These are phyloP conservation scores for Rhyzopertha dominica DNA, from an alignment of 1,140 invertebrate genomes.

Conservation along the genomic window DNA sequence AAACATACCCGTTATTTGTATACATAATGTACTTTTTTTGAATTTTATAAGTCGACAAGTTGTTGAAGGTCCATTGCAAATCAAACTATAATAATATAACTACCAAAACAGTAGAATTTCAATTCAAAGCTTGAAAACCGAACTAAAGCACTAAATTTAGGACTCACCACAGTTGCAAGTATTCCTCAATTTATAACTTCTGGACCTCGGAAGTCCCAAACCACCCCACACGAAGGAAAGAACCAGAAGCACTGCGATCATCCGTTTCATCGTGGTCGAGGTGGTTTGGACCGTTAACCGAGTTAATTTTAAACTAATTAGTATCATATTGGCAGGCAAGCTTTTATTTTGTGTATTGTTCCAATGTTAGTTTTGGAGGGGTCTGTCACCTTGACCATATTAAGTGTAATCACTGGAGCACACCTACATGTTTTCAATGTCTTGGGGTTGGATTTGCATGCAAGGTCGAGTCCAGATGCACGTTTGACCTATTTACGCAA, in stretches of 20 bases:
- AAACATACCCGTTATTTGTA: no score
- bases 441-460: slow-evolving; percentile 21
- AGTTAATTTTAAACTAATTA: slow-evolving; percentile 24
- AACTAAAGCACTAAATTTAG: not conserved
- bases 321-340: slow-evolving; percentile 18
- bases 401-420: slow-evolving; percentile 18
- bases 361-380: slow-evolving; percentile 24
- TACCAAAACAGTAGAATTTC: no score
- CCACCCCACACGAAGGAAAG: not conserved
- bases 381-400: slow-evolving; percentile 35
- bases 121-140: no score
- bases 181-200: slow-evolving; percentile 5
- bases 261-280: not conserved
- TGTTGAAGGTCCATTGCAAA: no score
- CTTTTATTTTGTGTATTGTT: slow-evolving; percentile 24
- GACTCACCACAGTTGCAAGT: slow-evolving; percentile 21
- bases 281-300: not conserved
- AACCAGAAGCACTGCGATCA: slow-evolving; percentile 5
- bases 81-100: no score
- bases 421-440: slow-evolving; percentile 26
- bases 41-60: no score
- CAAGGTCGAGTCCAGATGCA: slow-evolving; percentile 20
- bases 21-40: no score
- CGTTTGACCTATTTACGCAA: slow-evolving; percentile 24
- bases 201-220: slow-evolving; percentile 8